These are phyloP conservation scores for Dromaius novaehollandiae DNA, from an alignment of 2,113 vertebrate genomes.

Conservation along the genomic window DNA sequence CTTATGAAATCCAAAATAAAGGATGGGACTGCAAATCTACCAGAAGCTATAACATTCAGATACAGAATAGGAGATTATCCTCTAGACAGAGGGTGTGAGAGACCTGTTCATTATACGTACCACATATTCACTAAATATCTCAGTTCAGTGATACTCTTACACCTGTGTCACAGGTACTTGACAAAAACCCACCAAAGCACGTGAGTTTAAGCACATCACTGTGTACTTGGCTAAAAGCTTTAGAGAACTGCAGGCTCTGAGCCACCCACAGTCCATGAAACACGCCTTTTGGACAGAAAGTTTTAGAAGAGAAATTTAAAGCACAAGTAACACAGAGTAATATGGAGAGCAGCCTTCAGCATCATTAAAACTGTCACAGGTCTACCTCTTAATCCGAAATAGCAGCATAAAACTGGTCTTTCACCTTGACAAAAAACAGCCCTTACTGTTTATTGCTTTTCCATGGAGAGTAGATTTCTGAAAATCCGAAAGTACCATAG, in stretches of 20 bases:
- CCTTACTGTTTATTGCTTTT: neutral
- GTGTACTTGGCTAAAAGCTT: accelerated
- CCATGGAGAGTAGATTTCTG: accelerated
- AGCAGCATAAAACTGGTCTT: accelerated
- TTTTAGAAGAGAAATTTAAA: neutral
- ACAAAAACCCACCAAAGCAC: neutral
- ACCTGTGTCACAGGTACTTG: neutral
- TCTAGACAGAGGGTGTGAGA: neutral
- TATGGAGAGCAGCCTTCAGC: neutral
- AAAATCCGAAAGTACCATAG: neutral
- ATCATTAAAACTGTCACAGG: neutral
- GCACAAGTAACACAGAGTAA: neutral
- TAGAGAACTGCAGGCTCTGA: neutral
- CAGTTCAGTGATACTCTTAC: neutral
- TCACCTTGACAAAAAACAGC: neutral
- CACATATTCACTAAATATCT: neutral
- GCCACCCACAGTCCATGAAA: neutral
- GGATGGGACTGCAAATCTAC: neutral
- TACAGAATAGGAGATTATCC: neutral
- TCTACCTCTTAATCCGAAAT: neutral
- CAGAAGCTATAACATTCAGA: neutral
- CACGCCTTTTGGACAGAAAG: neutral
- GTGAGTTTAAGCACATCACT: neutral
- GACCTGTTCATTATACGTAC: neutral
- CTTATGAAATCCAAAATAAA: neutral